phyloP scores from a whole-genome alignment of 2,113 vertebrate genomes.

The Pteruthius melanotis region DNA sequence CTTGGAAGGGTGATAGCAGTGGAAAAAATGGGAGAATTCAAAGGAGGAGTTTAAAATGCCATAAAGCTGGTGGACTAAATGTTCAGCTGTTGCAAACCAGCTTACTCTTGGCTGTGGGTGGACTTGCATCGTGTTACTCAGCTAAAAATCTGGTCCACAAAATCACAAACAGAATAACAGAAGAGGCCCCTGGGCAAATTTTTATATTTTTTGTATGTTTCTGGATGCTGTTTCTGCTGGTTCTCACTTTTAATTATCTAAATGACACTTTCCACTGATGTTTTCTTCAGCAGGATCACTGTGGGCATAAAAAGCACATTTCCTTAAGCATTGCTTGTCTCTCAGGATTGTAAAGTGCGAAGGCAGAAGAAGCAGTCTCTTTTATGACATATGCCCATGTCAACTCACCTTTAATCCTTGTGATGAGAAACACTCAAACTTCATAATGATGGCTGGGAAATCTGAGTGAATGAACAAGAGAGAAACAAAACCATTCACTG shows the following conservation, averaged over 20 bases:
- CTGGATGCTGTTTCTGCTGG: background rate
- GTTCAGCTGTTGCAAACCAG: constrained; percentile 10
- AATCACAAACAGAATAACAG: background rate
- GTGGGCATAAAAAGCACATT: background rate
- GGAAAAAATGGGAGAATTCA: background rate
- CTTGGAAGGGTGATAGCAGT: background rate
- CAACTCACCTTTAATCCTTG: constrained; percentile 11
- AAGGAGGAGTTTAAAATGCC: background rate
- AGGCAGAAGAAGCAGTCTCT: background rate
- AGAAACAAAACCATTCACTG: background rate
- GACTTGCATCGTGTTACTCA: background rate
- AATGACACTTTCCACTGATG: background rate
- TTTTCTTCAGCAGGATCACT: background rate
- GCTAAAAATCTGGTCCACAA: background rate
- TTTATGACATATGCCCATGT: background rate
- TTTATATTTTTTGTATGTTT: background rate
- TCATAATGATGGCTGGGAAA: background rate
- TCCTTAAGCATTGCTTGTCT: background rate
- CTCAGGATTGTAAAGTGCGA: background rate
- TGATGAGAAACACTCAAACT: background rate
- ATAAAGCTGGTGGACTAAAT: background rate
- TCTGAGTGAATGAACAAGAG: background rate
- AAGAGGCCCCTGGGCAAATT: background rate
- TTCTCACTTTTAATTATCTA: constrained; percentile 18
- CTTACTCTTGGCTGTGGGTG: background rate